phyloP scores from a whole-genome alignment of 2,797 vertebrate species.

The Myotis myotis region DNA sequence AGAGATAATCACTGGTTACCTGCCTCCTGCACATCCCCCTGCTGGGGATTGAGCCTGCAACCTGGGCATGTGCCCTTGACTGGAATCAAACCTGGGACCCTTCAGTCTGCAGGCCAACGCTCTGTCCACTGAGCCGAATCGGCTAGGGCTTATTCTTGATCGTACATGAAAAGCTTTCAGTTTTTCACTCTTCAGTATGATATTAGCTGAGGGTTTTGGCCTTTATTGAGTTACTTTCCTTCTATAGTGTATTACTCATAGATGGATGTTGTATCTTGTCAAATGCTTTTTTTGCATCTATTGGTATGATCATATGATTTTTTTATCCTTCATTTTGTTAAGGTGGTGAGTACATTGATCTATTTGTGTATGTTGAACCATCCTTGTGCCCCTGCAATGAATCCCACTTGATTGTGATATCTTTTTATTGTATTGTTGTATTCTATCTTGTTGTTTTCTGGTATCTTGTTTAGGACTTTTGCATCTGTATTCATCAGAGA shows the following conservation, averaged over 20 bases:
- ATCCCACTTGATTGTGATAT: neutral
- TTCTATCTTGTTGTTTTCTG: neutral
- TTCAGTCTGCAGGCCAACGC: too few relatives aligned
- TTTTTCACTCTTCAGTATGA: neutral
- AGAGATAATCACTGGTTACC: too few relatives aligned
- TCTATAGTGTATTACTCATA: neutral
- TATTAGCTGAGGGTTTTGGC: neutral
- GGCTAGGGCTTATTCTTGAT: neutral
- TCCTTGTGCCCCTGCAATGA: neutral
- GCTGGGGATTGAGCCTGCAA: too few relatives aligned
- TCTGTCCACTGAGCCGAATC: too few relatives aligned
- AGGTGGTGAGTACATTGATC: neutral
- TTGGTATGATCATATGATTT: neutral
- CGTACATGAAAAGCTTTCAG: neutral
- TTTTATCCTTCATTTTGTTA: neutral
- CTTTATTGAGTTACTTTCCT: neutral
- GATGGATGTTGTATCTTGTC: neutral
- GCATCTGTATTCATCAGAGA: neutral
- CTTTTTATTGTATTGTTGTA: neutral
- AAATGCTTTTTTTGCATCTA: neutral
- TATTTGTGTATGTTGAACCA: neutral
- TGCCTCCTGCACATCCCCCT: too few relatives aligned
- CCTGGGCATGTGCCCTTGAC: too few relatives aligned
- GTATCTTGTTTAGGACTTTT: neutral
- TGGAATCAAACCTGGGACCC: too few relatives aligned